Conservation (phyloP, 2,113 vertebrate species). For the Leucosticte australis region DNA sequence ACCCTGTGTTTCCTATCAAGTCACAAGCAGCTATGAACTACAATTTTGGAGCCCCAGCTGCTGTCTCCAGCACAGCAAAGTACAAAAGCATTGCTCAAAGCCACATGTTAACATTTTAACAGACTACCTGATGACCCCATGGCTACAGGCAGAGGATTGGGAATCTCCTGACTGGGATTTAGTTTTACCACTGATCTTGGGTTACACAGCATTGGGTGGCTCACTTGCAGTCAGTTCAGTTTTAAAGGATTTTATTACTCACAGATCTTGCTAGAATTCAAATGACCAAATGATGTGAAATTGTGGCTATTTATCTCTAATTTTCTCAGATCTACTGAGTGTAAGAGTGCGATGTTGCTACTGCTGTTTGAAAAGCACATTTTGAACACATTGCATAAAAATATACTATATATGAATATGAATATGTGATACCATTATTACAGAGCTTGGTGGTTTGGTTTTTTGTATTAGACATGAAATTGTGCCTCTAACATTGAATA, state of each 20-base stretch:
- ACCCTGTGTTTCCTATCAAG: not conserved
- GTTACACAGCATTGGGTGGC: not conserved
- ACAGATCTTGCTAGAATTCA: not conserved
- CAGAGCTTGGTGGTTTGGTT: not conserved
- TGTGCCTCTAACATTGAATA: not conserved
- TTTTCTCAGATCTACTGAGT: not conserved
- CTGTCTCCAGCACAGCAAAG: not conserved
- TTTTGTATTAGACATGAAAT: not conserved
- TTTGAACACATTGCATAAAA: not conserved
- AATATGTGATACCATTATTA: not conserved
- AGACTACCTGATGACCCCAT: not conserved
- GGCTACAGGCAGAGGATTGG: not conserved
- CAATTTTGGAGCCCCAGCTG: not conserved
- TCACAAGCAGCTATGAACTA: not conserved
- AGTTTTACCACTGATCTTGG: not conserved
- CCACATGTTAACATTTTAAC: not conserved
- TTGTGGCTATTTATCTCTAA: not conserved
- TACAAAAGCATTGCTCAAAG: not conserved
- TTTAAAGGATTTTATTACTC: not conserved
- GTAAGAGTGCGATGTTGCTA: not conserved
- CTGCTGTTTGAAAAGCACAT: not conserved
- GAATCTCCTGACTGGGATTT: not conserved
- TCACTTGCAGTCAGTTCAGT: not conserved
- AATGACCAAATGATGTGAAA: not conserved
- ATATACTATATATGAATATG: not conserved